Percentiles rank a stretch among this genome's conserved stretches.
phyloP scores from a whole-genome alignment of 2,113 vertebrate species.

The Salvelinus sp. region DNA sequence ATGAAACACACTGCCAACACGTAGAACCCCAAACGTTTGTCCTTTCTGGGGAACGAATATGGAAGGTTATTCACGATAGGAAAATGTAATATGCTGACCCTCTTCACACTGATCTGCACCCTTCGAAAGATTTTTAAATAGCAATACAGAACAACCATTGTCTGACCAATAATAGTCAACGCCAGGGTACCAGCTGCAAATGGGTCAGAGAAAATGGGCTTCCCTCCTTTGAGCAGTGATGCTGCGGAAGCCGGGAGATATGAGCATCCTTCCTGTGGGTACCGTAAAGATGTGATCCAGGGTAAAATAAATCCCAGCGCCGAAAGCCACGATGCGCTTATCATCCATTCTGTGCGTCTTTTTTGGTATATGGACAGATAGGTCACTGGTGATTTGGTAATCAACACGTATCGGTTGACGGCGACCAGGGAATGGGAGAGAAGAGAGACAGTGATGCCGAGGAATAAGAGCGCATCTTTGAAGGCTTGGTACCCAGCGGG shows the following conservation, averaged over 20 bases:
- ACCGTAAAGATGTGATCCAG: slow-evolving; percentile 60
- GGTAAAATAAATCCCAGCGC: slow-evolving; percentile 78
- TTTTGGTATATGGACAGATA: slow-evolving; percentile 85
- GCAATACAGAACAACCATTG: slow-evolving; percentile 79
- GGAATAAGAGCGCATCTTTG: slow-evolving; percentile 76
- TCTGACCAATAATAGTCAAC: slow-evolving; percentile 78
- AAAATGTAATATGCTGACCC: slow-evolving; percentile 87
- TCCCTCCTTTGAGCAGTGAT: slow-evolving; percentile 31
- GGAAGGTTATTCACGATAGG: slow-evolving; percentile 84
- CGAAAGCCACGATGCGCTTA: slow-evolving; percentile 79
- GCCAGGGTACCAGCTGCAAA: slow-evolving; percentile 76
- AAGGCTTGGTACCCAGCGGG: slow-evolving; percentile 69
- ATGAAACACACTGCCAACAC: slow-evolving; percentile 82
- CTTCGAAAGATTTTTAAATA: slow-evolving; percentile 85
- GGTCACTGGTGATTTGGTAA: slow-evolving; percentile 82
- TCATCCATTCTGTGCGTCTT: slow-evolving; percentile 80
- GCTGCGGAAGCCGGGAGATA: slow-evolving; percentile 23
- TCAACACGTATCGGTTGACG: slow-evolving; percentile 85
- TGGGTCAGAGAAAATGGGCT: slow-evolving; percentile 51
- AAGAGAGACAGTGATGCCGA: slow-evolving; percentile 83
- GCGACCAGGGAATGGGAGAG: slow-evolving; percentile 86
- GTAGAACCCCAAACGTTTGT: slow-evolving; percentile 81
- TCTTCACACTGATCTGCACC: slow-evolving; percentile 83
- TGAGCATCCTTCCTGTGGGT: slow-evolving; percentile 32
- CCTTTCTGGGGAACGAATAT: slow-evolving; percentile 70